Conservation (phyloP, 2,113 vertebrate genomes). For the Cynoglossus semilaevis region DNA sequence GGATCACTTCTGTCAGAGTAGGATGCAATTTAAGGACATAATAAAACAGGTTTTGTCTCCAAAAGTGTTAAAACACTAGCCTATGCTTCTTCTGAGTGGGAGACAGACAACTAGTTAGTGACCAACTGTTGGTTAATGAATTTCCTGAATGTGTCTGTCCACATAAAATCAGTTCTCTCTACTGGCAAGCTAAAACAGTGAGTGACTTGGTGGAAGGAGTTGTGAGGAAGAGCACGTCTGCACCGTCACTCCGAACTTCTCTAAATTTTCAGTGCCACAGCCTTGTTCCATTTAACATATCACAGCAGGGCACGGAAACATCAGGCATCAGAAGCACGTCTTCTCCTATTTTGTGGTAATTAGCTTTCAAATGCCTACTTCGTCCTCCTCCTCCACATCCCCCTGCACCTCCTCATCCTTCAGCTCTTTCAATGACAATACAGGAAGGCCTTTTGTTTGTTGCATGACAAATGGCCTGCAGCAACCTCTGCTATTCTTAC, state of each 20-base stretch:
- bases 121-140: too few relatives aligned
- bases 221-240: slow-evolving; percentile 1
- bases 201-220: not conserved
- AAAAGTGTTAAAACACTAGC: too few relatives aligned
- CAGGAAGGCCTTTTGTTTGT: slow-evolving; percentile 54
- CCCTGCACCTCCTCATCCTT: not conserved
- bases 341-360: slow-evolving; percentile 43
- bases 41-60: too few relatives aligned
- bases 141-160: too few relatives aligned
- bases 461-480: slow-evolving; percentile 61
- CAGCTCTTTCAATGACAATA: slow-evolving; percentile 60
- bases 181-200: not conserved
- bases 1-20: too few relatives aligned
- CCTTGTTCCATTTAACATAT: slow-evolving; percentile 27
- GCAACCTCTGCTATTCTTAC: slow-evolving; percentile 31
- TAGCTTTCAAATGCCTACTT: slow-evolving; percentile 51
- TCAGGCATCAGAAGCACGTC: slow-evolving; percentile 23
- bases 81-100: too few relatives aligned
- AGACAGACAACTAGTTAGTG: too few relatives aligned
- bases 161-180: not conserved
- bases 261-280: slow-evolving; percentile 19
- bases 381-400: not conserved
- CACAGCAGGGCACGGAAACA: slow-evolving; percentile 28
- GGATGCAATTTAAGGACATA: too few relatives aligned
- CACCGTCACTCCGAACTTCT: slow-evolving; percentile 7